Percentiles rank a stretch among this genome's conserved stretches.
These are phyloP conservation scores for Idaea aversata DNA, from an alignment of 2,888 invertebrate species.

Conservation along the genomic window DNA sequence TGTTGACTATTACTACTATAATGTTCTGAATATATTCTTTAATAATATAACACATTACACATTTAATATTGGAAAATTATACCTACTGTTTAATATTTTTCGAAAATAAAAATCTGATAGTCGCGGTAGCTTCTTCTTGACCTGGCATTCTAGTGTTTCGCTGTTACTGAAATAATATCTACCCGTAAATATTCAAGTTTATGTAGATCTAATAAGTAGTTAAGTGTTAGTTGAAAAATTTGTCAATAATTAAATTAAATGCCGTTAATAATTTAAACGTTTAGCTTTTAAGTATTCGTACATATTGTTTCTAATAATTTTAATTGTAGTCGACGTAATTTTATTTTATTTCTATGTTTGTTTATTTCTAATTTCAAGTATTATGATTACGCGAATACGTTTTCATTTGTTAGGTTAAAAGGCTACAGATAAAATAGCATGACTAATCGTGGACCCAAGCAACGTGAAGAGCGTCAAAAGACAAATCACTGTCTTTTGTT, in stretches of 20 bases:
- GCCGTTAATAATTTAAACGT: conserved; percentile 41
- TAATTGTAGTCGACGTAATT: conserved; percentile 7
- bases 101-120: neutral
- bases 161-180: conserved; percentile 36
- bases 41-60: conserved; percentile 30
- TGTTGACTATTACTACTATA: conserved; percentile 75
- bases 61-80: conserved; percentile 31
- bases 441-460: neutral
- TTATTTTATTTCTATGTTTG: conserved; percentile 11
- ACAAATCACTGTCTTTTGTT: too few species aligned
- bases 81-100: conserved; percentile 30
- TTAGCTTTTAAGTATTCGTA: conserved; percentile 25
- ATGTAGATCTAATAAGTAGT: conserved; percentile 59
- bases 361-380: conserved; percentile 10
- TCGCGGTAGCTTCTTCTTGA: neutral
- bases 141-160: conserved; percentile 17
- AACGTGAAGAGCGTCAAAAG: neutral
- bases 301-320: conserved; percentile 16
- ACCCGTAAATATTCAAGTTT: conserved; percentile 63
- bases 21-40: conserved; percentile 48
- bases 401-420: conserved; percentile 3
- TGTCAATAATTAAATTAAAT: conserved; percentile 41
- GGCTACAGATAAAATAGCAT: conserved; percentile 3
- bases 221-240: conserved; percentile 66
- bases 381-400: conserved; percentile 6